Evolutionary conservation across 1,140 invertebrate species (phyloP), one percentile per base, ranked within the genome.

Genomic region (Zaprionus kolodkinae): DNA sequence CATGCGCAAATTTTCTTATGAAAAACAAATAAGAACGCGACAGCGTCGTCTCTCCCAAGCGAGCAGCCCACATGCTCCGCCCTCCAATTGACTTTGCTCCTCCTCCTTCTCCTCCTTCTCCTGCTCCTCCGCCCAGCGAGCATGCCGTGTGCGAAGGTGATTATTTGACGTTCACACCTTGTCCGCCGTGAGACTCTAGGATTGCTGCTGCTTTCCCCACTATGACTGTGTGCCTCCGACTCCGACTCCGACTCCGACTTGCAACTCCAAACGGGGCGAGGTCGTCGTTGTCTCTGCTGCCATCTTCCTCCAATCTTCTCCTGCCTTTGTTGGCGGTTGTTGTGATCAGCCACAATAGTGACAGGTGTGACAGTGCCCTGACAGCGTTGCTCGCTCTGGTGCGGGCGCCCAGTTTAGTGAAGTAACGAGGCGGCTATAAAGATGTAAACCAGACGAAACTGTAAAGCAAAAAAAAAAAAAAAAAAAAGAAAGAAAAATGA

Each of bases 121-220:
- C 60, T 30, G 9, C 6, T 40, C 11, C 38, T 21, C 21, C 48
- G 40, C 56, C 55, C 70, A 50, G 65, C 69, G 60, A 69, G 60
- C 70, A 80, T 87, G 72, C 72, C 84, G 80, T 83, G 85, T 78
- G 74, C 65, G 50, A 65, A 84, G 85, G 80, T 84, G 80, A 88
- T 88, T 88, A 89, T 88, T 88, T 89, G 84, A 88, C 80, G 85
- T 88, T 89, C 85, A 89, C 84, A 88, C 85, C 85, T 88, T 83
- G 84, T 87, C 60, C 60, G 60, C 33, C 33, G 40, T 6, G 21
- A 56, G 52, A 54, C 55, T 35, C 13, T 48, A 72, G 70, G 63
- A 72, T 33, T 57, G 59, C 38, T 57, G 59, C 55, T 30, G 40
- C 11, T 17, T 3, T 33, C 7, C 13, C 54, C 13, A 38, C 38